These are phyloP conservation scores for Venusia cambrica DNA, from an alignment of 2,888 invertebrate genomes.

Conservation along the genomic window DNA sequence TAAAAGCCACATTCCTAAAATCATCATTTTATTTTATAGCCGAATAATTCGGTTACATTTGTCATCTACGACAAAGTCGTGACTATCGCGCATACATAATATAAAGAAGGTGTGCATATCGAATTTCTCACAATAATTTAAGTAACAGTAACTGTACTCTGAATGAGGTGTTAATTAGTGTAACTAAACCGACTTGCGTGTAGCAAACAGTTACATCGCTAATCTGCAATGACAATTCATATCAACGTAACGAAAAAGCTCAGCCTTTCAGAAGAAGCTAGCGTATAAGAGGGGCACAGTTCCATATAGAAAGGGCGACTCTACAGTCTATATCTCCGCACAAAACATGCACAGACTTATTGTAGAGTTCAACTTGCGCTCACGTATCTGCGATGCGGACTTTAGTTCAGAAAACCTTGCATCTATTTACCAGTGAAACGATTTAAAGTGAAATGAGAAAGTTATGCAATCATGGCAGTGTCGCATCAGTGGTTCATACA, in stretches of 20 bases:
- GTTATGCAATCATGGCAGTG: slow-evolving; percentile 57
- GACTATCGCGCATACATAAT: too few species aligned
- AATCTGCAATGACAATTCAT: slow-evolving; percentile 1
- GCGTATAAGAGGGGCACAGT: slow-evolving; percentile 40
- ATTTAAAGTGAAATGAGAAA: slow-evolving; percentile 36
- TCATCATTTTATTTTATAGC: too few species aligned
- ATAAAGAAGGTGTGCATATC: too few species aligned
- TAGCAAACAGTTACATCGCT: slow-evolving; percentile 1
- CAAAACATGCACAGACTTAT: slow-evolving; percentile 44
- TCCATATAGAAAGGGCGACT: slow-evolving; percentile 42
- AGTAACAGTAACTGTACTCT: too few species aligned
- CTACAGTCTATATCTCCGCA: slow-evolving; percentile 26
- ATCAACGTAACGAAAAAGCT: slow-evolving; percentile 19
- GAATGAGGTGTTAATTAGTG: too few species aligned
- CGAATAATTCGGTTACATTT: too few species aligned
- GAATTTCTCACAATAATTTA: too few species aligned
- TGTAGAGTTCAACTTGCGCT: slow-evolving; percentile 42
- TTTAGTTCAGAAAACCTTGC: slow-evolving; percentile 24
- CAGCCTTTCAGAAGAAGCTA: slow-evolving; percentile 27
- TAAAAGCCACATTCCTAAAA: too few species aligned
- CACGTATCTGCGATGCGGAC: slow-evolving; percentile 51
- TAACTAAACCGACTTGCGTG: not conserved
- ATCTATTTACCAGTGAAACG: slow-evolving; percentile 34
- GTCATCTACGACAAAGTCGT: too few species aligned
- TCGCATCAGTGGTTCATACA: slow-evolving; percentile 77